Evolutionary conservation across 2,797 vertebrate genomes (phyloP), one percentile per base, ranked within the genome.

Genomic region (Notamacropus eugenii): DNA sequence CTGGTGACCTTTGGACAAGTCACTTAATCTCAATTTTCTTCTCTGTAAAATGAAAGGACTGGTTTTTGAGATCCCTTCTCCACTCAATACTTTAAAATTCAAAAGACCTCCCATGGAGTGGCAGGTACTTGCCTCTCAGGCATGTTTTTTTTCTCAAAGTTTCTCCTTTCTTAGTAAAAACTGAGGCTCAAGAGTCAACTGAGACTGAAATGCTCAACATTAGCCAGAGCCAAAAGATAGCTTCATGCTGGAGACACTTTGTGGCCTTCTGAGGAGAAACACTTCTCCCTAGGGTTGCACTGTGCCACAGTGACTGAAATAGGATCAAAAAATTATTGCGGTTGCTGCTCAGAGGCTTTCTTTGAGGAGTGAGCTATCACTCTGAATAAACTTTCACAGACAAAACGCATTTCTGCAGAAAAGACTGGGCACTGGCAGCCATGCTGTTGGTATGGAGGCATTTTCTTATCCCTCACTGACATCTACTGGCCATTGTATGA

Each of bases 401-500:
- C 34, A 92, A 96, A 94, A 46, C 5, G 6, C 34, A 10, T 31
- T 92, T 92, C 74, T 93, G 92, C 91, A 24, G 11, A 56, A 50
- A 91, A 34, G 59, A 31, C 55, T 94, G 96, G 93, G 97, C 95
- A 91, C 55, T 50, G 87, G n/a, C 34, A 24, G 24, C 27, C 91
- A 55, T 1, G 3, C 94, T 59, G 92, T 1, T 40, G 50, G 90
- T 46, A 90, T 57, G 34, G 34, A 1, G 34, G 57, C 54, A 6
- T 98, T 99, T 98, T 82, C 95, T 98, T 98, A 98, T 99, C 98
- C 0, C 97, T 96, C 98, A 98, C 98, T 98, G 99, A 99, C 99
- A 99, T 98, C 99, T 99, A 96, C 98, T 97, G 99, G 99, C 97
- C 96, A 90, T 34, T 46, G n/a, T 22, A 91, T 92, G 97, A 98